Evolutionary conservation across 2,113 vertebrate genomes (phyloP).

Genomic region (Abramis brama): DNA sequence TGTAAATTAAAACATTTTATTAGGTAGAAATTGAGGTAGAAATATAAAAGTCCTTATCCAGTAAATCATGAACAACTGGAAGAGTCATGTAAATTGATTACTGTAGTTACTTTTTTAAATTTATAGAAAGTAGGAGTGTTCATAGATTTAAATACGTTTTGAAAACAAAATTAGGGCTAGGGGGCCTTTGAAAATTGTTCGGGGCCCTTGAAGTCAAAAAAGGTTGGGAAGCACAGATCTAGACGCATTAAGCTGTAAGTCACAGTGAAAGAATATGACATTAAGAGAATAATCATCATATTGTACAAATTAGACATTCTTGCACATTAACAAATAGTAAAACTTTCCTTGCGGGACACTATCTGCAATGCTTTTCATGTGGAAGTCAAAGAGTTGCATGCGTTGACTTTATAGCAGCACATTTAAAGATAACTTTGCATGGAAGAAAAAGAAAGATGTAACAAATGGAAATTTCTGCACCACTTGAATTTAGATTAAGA

Average conservation of each 20-base stretch:
- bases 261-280: neutral
- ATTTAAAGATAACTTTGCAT: neutral
- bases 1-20: neutral
- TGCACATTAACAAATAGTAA: neutral
- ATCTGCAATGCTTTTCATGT: neutral
- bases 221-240: no score
- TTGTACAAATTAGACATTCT: neutral
- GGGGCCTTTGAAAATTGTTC: neutral
- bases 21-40: neutral
- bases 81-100: neutral
- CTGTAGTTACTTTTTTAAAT: neutral
- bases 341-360: neutral
- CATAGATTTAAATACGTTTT: neutral
- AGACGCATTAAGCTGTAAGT: neutral
- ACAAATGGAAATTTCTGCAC: neutral
- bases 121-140: neutral
- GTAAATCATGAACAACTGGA: neutral
- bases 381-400: neutral
- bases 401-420: neutral
- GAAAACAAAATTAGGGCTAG: neutral
- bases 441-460: neutral
- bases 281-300: neutral
- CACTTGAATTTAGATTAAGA: conserved; percentile 9
- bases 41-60: neutral
- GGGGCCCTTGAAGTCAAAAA: no score